phyloP scores from a whole-genome alignment of 2,113 vertebrate genomes.

The Nibea albiflora region DNA sequence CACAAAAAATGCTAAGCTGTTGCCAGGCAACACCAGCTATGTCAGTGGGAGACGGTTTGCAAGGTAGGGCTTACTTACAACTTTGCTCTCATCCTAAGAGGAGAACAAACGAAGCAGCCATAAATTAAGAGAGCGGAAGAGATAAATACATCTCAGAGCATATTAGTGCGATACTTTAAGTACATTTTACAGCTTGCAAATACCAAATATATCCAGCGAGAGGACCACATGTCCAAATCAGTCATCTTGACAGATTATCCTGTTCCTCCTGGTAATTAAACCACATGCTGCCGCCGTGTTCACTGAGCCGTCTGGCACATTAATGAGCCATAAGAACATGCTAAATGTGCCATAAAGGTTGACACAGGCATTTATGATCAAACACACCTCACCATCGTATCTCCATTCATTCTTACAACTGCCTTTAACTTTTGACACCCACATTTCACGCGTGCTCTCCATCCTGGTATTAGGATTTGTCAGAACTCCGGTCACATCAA shows the following conservation, averaged over 20 bases:
- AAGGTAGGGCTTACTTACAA: slow-evolving; percentile 46
- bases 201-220: slow-evolving; percentile 24
- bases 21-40: slow-evolving; percentile 74
- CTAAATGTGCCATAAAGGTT: slow-evolving; percentile 67
- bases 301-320: slow-evolving; percentile 53
- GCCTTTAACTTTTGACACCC: slow-evolving; percentile 20
- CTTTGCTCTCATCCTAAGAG: slow-evolving; percentile 51
- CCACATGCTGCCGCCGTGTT: slow-evolving; percentile 45
- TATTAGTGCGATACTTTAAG: background rate
- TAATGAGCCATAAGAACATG: slow-evolving; percentile 68
- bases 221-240: slow-evolving; percentile 55
- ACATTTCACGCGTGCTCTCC: slow-evolving; percentile 3
- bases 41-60: slow-evolving; percentile 51
- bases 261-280: slow-evolving; percentile 59
- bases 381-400: slow-evolving; percentile 33
- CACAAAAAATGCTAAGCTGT: slow-evolving; percentile 64
- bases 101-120: background rate
- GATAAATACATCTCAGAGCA: slow-evolving; percentile 20
- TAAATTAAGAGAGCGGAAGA: slow-evolving; percentile 30
- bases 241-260: slow-evolving; percentile 61
- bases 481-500: slow-evolving; percentile 13
- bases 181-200: slow-evolving; percentile 23
- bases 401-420: slow-evolving; percentile 18
- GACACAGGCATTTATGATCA: slow-evolving; percentile 51
- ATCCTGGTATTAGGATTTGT: slow-evolving; percentile 24